Evolutionary conservation across 2,888 invertebrate species (phyloP).

Genomic region (Chrysolina haemoptera): DNA sequence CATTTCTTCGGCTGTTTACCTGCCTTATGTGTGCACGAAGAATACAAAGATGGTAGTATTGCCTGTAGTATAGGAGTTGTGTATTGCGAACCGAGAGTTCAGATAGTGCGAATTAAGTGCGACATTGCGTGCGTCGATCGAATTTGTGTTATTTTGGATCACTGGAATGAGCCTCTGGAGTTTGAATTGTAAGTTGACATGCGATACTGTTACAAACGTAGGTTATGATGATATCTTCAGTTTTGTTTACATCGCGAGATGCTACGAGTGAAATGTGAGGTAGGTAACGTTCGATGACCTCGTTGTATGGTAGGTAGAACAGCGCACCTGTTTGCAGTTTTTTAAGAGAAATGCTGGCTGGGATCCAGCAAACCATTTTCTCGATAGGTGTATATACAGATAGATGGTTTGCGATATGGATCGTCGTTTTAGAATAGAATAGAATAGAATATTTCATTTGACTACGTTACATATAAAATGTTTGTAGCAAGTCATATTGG

Average conservation of each 20-base stretch:
- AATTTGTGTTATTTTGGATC: constrained; percentile 7
- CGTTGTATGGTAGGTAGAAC: background rate
- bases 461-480: too few species aligned
- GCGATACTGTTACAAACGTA: background rate
- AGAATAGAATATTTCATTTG: too few species aligned
- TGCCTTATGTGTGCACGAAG: constrained; percentile 37
- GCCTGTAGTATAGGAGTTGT: constrained; percentile 25
- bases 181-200: background rate
- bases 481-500: too few species aligned
- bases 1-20: constrained; percentile 44
- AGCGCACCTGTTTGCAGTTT: too few species aligned
- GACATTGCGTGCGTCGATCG: background rate
- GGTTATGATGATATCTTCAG: background rate
- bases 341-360: too few species aligned
- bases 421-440: too few species aligned
- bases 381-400: background rate
- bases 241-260: constrained; percentile 16
- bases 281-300: background rate
- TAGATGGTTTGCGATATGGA: too few species aligned
- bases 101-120: constrained; percentile 22
- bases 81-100: constrained; percentile 29
- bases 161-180: background rate
- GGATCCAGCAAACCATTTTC: background rate
- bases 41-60: constrained; percentile 40
- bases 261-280: background rate